phyloP scores from a whole-genome alignment of 2,113 vertebrate species.

The Pomatorhinus ruficollis region DNA sequence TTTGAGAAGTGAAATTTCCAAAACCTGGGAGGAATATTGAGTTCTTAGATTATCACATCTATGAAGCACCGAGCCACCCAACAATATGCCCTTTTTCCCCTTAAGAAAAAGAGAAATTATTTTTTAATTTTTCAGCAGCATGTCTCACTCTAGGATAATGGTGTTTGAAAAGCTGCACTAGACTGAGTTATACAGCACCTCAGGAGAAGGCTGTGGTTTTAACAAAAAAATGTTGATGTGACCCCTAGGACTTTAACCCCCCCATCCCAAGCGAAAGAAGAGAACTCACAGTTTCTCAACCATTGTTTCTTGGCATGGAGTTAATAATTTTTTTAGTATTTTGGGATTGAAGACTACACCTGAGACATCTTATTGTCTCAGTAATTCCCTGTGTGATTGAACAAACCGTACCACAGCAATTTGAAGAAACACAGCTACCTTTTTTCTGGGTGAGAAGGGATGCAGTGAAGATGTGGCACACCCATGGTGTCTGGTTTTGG shows the following conservation, averaged over 20 bases:
- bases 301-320: neutral
- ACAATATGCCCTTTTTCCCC: neutral
- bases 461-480: neutral
- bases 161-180: neutral
- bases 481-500: neutral
- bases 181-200: neutral
- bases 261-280: accelerated
- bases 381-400: neutral
- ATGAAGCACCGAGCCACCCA: neutral
- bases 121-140: neutral
- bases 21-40: neutral
- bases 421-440: neutral
- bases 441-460: neutral
- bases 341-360: neutral
- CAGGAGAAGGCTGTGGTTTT: neutral
- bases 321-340: neutral
- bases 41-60: neutral
- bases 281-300: neutral
- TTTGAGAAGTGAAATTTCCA: neutral
- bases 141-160: neutral
- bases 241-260: neutral
- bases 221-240: neutral
- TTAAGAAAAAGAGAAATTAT: neutral
- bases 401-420: neutral
- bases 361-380: neutral